A percentile compares a stretch with the other conserved stretches of the same genome.
These are phyloP conservation scores for Neoitamus cyanurus DNA, from an alignment of 2,888 invertebrate species.

Conservation along the genomic window DNA sequence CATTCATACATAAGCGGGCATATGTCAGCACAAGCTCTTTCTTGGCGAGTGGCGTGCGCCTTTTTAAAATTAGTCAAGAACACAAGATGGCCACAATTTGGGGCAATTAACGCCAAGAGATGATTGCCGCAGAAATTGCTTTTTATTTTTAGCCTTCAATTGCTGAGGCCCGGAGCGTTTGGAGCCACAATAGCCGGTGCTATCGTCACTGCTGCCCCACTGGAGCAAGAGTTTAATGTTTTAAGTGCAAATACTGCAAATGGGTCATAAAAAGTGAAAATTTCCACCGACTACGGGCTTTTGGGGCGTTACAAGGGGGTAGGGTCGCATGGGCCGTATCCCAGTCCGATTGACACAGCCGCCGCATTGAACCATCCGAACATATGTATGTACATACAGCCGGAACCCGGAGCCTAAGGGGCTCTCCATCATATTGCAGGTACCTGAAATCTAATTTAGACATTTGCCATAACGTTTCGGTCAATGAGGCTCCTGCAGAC, in stretches of 20 bases:
- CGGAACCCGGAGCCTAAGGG: background rate
- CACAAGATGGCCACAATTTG: slow-evolving; percentile 2
- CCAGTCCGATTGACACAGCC: background rate
- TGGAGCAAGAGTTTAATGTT: background rate
- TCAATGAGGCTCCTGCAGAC: slow-evolving; percentile 36
- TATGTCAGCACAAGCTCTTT: background rate
- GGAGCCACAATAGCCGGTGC: background rate
- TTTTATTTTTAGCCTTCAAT: background rate
- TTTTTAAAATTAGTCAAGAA: background rate
- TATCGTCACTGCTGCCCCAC: background rate
- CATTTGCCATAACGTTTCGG: slow-evolving; percentile 39
- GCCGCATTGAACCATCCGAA: background rate
- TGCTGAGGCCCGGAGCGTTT: background rate
- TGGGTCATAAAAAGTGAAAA: slow-evolving; percentile 13
- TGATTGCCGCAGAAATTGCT: background rate
- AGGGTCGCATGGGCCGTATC: background rate
- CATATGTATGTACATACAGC: background rate
- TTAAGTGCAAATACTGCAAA: background rate
- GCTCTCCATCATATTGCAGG: slow-evolving; percentile 41
- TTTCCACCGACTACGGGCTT: background rate
- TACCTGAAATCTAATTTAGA: slow-evolving; percentile 38
- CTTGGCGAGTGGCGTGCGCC: background rate
- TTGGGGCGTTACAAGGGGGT: background rate
- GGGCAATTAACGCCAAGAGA: background rate
- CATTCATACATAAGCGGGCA: background rate